Percentiles rank a stretch among this genome's conserved stretches.
These are phyloP conservation scores for Gymnogyps californianus DNA, from an alignment of 2,113 vertebrate species.

Conservation along the genomic window DNA sequence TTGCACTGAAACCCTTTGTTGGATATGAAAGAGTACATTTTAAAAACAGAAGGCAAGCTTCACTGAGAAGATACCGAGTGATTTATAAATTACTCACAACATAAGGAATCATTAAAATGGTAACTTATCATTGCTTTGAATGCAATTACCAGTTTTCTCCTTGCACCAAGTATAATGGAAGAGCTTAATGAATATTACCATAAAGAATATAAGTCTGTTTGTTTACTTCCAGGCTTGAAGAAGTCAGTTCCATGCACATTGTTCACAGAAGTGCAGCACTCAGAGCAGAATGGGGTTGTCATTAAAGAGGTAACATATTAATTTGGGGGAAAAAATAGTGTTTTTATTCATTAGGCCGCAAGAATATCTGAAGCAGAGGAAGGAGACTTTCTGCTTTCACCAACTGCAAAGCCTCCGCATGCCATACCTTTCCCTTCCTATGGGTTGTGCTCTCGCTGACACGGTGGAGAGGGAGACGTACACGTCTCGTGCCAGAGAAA, in stretches of 20 bases:
- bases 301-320: neutral
- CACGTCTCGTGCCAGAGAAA: neutral
- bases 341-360: neutral
- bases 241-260: neutral
- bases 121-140: constrained; percentile 67
- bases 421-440: neutral
- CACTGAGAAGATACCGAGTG: constrained; percentile 64
- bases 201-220: neutral
- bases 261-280: neutral
- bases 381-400: neutral
- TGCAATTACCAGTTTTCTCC: constrained; percentile 57
- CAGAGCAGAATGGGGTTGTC: neutral
- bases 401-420: neutral
- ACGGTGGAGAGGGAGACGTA: neutral
- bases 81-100: constrained; percentile 77
- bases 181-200: constrained; percentile 33
- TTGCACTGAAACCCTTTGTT: constrained; percentile 81
- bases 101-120: constrained; percentile 71
- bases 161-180: constrained; percentile 39
- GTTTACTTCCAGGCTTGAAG: neutral
- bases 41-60: constrained; percentile 69
- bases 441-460: neutral
- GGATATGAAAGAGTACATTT: constrained; percentile 66
- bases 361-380: neutral
- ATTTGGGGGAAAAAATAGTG: neutral